phyloP scores from a whole-genome alignment of 2,113 vertebrate species.

The Amblyopsis rosae region DNA sequence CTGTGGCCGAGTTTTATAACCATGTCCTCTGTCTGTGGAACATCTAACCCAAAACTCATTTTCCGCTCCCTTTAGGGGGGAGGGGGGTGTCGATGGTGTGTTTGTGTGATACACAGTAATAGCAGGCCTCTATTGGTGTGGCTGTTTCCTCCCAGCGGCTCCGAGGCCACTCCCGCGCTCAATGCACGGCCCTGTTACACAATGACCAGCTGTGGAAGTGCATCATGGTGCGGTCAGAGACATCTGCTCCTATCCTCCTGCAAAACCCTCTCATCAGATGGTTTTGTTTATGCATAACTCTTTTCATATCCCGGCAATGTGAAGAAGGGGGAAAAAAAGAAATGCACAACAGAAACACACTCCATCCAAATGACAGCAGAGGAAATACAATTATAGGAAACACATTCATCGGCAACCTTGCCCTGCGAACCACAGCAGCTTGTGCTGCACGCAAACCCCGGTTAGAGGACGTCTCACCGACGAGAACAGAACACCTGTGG shows the following conservation, averaged over 20 bases:
- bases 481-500: slow-evolving; percentile 5
- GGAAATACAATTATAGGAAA: slow-evolving; percentile 77
- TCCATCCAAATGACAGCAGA: slow-evolving; percentile 73
- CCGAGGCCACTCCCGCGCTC: slow-evolving; percentile 35
- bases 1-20: slow-evolving; percentile 40
- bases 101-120: slow-evolving; percentile 14
- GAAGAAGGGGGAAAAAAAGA: slow-evolving; percentile 8
- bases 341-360: slow-evolving; percentile 62
- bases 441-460: slow-evolving; percentile 56
- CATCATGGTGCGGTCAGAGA: slow-evolving; percentile 48
- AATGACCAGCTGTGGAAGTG: slow-evolving; percentile 66
- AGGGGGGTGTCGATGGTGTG: slow-evolving; percentile 28
- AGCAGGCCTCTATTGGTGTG: slow-evolving; percentile 39
- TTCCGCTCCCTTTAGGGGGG: slow-evolving; percentile 10
- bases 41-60: slow-evolving; percentile 36
- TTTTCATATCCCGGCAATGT: slow-evolving; percentile 65
- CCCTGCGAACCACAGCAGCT: slow-evolving; percentile 55
- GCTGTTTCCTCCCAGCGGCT: slow-evolving; percentile 38
- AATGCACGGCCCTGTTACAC: slow-evolving; percentile 59
- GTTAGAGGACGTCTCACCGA: slow-evolving; percentile 18
- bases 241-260: slow-evolving; percentile 68
- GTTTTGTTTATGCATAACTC: slow-evolving; percentile 73
- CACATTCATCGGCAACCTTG: slow-evolving; percentile 54
- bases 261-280: slow-evolving; percentile 75
- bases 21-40: slow-evolving; percentile 35